Evolutionary conservation across 2,797 vertebrate species (phyloP), one percentile per base, ranked within the genome.

Genomic region (Bryconaethiops microstoma): DNA sequence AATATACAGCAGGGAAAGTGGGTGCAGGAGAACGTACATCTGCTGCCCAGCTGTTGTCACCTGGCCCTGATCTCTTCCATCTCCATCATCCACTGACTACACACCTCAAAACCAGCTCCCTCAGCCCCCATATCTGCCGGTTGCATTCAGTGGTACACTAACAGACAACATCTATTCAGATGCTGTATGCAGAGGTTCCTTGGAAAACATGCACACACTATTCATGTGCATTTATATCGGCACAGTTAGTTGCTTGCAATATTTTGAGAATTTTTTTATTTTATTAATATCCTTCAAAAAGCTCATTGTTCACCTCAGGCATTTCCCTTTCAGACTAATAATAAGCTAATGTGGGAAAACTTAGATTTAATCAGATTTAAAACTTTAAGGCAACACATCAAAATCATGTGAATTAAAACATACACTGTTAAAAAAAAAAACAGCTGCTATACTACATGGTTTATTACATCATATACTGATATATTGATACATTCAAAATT

Each of bases 41-140:
- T 88, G 84, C 83, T 81, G 74, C 62, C 82, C 84, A 88, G 86
- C 89, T 88, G 84, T 84, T 87, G 82, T 84, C 82, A 83, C 79
- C 82, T 71, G 62, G 81, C 72, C 62, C 82, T 74, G 23, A 77
- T 83, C 45, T 25, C 62, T 45, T 57, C 50, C 35, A 72, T 60
- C 64, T 75, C 50, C 69, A 74, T 82, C 78, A 63, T 72, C 65
- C n/a, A 45, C 74, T 67, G 70, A 54, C 72, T 77, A 77, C 77
- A 54, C 72, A 21, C 76, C 78, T 68, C 55, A 17, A 64, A 59
- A 62, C 29, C 60, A 60, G 29, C 76, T 23, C 63, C 64, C 65
- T 64, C 19, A 48, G 23, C 29, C 52, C 64, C 77, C 25, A 63
- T 62, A 77, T 78, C 78, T 83, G 55, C 76, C 72, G 68, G 65